Evolutionary conservation across 2,797 vertebrate genomes (phyloP), one percentile per base, ranked within the genome.

Genomic region (Melopsittacus undulatus): DNA sequence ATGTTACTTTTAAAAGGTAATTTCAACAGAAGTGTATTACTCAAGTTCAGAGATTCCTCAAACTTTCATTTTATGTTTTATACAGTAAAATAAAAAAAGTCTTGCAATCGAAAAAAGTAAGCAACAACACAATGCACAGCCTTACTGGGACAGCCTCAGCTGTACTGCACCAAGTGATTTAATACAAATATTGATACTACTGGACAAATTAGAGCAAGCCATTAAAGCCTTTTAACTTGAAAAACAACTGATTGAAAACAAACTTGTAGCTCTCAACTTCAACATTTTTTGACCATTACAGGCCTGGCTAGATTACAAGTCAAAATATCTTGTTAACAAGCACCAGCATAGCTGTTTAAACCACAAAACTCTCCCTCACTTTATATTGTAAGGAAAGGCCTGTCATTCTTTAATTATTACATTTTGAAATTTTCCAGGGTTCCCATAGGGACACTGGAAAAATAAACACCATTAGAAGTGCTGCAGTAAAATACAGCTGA

Each of bases 371-470:
- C 92, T 88, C 94, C 87, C 63, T 95, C 70, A 21, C 80, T 97
- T 95, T 84, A 88, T 69, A 90, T 12, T 92, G 59, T 82, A 95
- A 95, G 74, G 88, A 69, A 88, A 91, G 73, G 89, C 36, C 83
- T 90, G 86, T 83, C 95, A 83, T 72, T 93, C 81, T 83, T 94
- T 93, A 95, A 97, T 94, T 94, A 89, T 73, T 90, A 82, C 46
- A 70, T 87, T 94, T 90, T 89, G 70, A 81, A 95, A 95, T 94
- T 84, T 93, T 95, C 89, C 87, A 94, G 59, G 73, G 87, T 96
- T 97, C 91, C 92, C 94, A 96, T 89, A 92, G 92, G 85, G 92
- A 96, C 87, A 92, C 42, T 62, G 66, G 80, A 95, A 96, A 95
- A 96, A 96, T 75, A 96, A 97, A 96, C 83, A 89, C 40, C 36